Base-by-base conservation (phyloP, 2,888 invertebrate species). In the Scrobipalpa atriplicella region DNA sequence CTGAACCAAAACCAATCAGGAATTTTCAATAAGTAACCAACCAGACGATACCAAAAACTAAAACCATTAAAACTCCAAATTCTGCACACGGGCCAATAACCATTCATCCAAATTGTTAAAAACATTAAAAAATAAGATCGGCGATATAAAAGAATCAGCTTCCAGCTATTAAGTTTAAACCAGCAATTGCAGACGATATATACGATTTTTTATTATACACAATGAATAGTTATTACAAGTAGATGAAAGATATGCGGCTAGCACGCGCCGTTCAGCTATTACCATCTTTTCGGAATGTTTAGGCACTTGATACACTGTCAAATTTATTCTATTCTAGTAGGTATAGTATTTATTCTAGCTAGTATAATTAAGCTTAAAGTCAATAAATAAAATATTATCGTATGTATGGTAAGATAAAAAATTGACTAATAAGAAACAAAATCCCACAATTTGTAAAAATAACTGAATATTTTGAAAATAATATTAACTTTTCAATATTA, bases 181-280 rank as follows among this genome's bases (percentile, higher is more conserved):
- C 75, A 70, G 77, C 79, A 79, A 80, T 81, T 77, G 74, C 69
- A 75, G 78, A 72, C 71, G 75, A 75, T 79, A 81, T 36, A 82
- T 85, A 82, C 76, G 73, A 79, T 72, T 82, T 84, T 84, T 85
- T 86, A 86, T 85, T 80, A 81, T 80, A 71, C 77, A 74, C 82
- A 83, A 84, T 84, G 82, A 84, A 83, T 84, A 83, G 84, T 83
- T 85, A 86, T 85, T 84, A 84, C 77, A 78, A 77, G 77, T 75
- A 83, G 84, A 86, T 84, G 85, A 83, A 82, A 84, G 83, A 83
- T 84, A 82, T 73, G 76, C 71, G 81, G 71, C 73, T 74, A 75
- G 85, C 86, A 84, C 85, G 86, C 83, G 85, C 82, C 79, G 75
- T 36, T 16, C n/a, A 38, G 16, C 58, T 38, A 58, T 58, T 58